Percentiles rank a stretch among this genome's conserved stretches.
Conservation (phyloP, 2,888 invertebrate species). For the Caenorhabditis sp. region DNA sequence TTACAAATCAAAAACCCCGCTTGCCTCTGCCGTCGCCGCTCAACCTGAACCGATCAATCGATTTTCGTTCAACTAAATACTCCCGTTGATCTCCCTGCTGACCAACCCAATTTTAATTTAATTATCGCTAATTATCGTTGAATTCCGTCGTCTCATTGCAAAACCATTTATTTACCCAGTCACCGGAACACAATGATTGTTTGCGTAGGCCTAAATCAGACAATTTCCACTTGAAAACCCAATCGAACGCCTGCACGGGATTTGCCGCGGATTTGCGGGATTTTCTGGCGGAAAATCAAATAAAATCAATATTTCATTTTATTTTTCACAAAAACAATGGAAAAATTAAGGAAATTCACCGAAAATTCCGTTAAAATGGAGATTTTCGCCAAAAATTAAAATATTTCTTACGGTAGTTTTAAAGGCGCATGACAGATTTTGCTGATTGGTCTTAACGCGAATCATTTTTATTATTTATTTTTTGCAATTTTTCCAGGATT, state of each 20-base stretch:
- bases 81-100: background rate
- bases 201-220: too few species aligned
- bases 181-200: background rate
- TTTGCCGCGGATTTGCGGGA: background rate
- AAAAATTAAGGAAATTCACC: background rate
- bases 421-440: background rate
- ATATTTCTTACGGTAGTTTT: background rate
- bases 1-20: slow-evolving; percentile 21
- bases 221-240: slow-evolving; percentile 3
- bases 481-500: background rate
- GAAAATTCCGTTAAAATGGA: background rate
- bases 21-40: too few species aligned
- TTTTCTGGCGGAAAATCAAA: background rate
- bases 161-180: slow-evolving; percentile 1
- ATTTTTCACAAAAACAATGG: too few species aligned
- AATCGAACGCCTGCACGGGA: background rate
- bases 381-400: background rate
- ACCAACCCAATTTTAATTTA: background rate
- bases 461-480: too few species aligned
- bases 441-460: background rate
- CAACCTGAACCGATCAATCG: background rate
- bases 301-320: too few species aligned
- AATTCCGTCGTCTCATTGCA: background rate
- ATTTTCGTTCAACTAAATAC: background rate
- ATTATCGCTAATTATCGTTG: background rate